These are phyloP conservation scores for Scomberomorus guttatus DNA, from an alignment of 2,797 vertebrate genomes.

Conservation along the genomic window DNA sequence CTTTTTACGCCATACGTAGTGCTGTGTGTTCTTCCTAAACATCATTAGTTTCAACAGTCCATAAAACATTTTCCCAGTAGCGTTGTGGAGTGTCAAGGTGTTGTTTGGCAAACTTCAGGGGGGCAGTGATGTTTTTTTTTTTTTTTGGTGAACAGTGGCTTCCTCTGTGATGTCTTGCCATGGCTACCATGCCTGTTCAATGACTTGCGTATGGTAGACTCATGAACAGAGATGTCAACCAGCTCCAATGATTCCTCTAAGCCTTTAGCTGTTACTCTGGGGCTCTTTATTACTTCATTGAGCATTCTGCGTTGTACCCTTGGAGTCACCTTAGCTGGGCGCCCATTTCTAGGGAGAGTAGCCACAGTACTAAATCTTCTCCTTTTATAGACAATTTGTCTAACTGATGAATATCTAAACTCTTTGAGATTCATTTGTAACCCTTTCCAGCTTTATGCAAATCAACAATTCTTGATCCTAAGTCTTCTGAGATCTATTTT, in stretches of 20 bases:
- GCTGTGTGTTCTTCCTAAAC: not conserved
- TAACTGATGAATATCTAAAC: conserved; percentile 25
- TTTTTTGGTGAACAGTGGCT: not conserved
- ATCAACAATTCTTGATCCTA: not conserved
- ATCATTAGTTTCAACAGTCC: not conserved
- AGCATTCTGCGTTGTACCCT: not conserved
- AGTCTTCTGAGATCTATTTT: conserved; percentile 13
- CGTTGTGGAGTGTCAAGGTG: not conserved
- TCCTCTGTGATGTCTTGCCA: not conserved
- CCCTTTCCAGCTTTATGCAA: conserved; percentile 23
- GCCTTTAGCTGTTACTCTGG: not conserved
- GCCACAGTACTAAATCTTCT: not conserved
- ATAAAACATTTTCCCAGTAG: not conserved
- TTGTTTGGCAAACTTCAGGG: not conserved
- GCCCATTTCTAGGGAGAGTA: too few relatives aligned
- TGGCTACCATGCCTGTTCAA: not conserved
- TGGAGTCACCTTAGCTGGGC: not conserved
- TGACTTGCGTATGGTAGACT: not conserved
- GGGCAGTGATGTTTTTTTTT: conserved; percentile 1
- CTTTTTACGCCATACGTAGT: not conserved
- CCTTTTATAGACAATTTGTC: not conserved
- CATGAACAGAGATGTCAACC: not conserved
- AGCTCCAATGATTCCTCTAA: conserved; percentile 1
- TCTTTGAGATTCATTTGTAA: conserved; percentile 31
- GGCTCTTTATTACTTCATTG: not conserved